Conservation (phyloP, 1,140 invertebrate species). For the Mamestra configurata region DNA sequence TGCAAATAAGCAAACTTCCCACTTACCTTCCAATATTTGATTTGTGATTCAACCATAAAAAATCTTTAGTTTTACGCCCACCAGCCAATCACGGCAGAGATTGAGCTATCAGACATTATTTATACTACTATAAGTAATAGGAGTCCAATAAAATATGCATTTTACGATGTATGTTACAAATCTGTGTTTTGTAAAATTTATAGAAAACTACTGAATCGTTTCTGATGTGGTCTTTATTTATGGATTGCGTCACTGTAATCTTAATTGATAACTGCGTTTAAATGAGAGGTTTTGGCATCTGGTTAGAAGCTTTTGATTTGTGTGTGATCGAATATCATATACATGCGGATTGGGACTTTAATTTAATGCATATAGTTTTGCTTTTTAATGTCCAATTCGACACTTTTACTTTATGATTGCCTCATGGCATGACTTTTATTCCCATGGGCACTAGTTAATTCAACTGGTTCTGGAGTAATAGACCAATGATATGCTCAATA, state of each 20-base stretch:
- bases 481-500: too few species aligned
- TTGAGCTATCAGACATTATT: conserved; percentile 35
- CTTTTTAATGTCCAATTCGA: conserved; percentile 10
- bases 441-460: neutral
- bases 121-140: conserved; percentile 24
- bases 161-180: conserved; percentile 38
- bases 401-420: conserved; percentile 1
- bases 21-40: conserved; percentile 41
- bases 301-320: neutral
- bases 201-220: conserved; percentile 45
- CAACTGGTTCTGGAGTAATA: too few species aligned
- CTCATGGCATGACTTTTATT: neutral
- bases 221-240: conserved; percentile 28
- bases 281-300: conserved; percentile 1
- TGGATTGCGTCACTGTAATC: conserved; percentile 31
- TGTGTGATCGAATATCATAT: conserved; percentile 8
- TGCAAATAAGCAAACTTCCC: conserved; percentile 16
- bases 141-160: conserved; percentile 27
- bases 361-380: conserved; percentile 2
- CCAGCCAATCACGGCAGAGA: conserved; percentile 37
- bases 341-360: neutral
- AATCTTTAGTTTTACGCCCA: conserved; percentile 43
- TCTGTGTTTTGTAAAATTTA: conserved; percentile 40
- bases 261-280: conserved; percentile 44
- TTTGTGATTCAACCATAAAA: conserved; percentile 33